These are phyloP conservation scores for Napeogenes inachia DNA, from an alignment of 2,888 invertebrate species.

Conservation along the genomic window DNA sequence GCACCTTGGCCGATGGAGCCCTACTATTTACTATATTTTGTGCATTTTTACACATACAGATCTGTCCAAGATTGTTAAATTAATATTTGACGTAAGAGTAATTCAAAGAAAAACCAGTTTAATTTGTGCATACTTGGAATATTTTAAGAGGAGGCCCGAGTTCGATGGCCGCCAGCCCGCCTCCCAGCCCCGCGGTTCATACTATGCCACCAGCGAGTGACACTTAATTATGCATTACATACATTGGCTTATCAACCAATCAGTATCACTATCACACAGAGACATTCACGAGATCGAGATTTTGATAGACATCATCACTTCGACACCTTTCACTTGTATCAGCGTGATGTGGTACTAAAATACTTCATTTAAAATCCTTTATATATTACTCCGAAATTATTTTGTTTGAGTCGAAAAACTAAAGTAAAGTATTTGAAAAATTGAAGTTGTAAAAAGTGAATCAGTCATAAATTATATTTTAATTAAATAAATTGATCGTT, in stretches of 20 bases:
- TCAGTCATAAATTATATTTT: neutral
- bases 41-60: no score
- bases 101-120: slow-evolving; percentile 72
- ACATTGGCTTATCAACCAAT: slow-evolving; percentile 30
- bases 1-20: no score
- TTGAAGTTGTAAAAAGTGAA: neutral
- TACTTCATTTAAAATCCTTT: no score
- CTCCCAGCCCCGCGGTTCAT: slow-evolving; percentile 37
- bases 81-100: slow-evolving; percentile 67
- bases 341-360: neutral
- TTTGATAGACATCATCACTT: slow-evolving; percentile 24
- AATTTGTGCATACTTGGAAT: slow-evolving; percentile 76
- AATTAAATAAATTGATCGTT: neutral
- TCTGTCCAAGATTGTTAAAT: slow-evolving; percentile 14
- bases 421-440: neutral
- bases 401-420: neutral
- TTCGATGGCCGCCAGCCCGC: slow-evolving; percentile 62
- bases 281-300: slow-evolving; percentile 18
- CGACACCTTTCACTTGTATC: slow-evolving; percentile 22
- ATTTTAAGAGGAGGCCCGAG: slow-evolving; percentile 70
- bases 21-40: no score
- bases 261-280: slow-evolving; percentile 22
- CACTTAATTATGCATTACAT: slow-evolving; percentile 37
- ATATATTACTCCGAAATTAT: neutral
- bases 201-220: slow-evolving; percentile 36